phyloP scores from a whole-genome alignment of 1,140 invertebrate species.

The Calliopsis andreniformis region DNA sequence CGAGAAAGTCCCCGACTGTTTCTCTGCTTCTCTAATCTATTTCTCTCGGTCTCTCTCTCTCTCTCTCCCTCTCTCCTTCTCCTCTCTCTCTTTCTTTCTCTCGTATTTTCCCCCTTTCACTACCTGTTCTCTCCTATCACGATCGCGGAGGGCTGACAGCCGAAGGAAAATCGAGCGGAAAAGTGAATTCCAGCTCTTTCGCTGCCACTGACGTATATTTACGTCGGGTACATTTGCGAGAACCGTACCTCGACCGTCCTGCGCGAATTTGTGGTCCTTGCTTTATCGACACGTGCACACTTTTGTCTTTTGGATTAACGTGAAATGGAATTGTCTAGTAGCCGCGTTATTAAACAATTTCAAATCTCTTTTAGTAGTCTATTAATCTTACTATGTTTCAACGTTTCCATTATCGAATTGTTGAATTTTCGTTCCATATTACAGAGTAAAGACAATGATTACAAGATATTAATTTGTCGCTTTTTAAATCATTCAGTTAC shows the following conservation, averaged over 20 bases:
- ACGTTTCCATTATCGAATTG: no score
- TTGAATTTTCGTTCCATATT: no score
- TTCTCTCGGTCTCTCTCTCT: constrained; percentile 82
- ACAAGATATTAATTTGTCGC: no score
- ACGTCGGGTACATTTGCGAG: not conserved
- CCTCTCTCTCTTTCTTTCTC: constrained; percentile 77
- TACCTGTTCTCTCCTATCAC: constrained; percentile 79
- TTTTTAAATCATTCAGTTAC: no score
- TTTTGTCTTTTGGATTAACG: not conserved
- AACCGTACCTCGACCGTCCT: not conserved
- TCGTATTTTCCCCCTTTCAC: constrained; percentile 82
- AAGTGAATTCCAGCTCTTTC: constrained; percentile 40
- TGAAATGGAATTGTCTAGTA: no score
- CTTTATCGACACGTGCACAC: no score
- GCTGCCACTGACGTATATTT: not conserved
- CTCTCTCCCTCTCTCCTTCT: constrained; percentile 79
- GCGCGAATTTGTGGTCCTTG: not conserved
- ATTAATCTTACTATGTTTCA: no score
- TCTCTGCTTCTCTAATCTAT: constrained; percentile 44
- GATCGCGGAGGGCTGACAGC: constrained; percentile 19
- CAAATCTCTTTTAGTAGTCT: no score
- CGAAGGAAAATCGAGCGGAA: constrained; percentile 18
- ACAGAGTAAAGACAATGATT: no score
- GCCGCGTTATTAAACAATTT: no score
- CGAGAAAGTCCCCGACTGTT: constrained; percentile 66